These are phyloP conservation scores for Orthochromis indermauri DNA, from an alignment of 2,113 vertebrate species.

Conservation along the genomic window DNA sequence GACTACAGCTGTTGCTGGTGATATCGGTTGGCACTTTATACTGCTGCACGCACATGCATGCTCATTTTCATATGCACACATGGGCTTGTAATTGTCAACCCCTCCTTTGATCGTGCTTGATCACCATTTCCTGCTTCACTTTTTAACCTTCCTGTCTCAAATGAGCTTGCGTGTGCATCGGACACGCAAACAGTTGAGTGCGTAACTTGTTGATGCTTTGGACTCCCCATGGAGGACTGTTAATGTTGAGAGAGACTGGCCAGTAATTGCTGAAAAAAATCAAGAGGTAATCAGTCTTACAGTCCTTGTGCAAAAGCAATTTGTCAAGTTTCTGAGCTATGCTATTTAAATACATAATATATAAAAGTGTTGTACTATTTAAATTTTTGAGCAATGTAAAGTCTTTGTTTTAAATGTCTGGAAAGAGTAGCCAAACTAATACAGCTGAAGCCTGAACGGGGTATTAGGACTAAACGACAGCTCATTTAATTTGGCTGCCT, in stretches of 20 bases:
- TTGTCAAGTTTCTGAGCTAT: neutral
- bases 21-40: neutral
- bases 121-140: conserved; percentile 44
- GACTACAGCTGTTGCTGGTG: neutral
- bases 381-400: neutral
- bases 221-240: neutral
- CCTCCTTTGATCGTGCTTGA: conserved; percentile 13
- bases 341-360: neutral
- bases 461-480: neutral
- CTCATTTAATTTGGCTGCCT: neutral
- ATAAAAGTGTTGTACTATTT: neutral
- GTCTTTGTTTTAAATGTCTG: neutral
- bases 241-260: neutral
- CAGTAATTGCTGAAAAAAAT: neutral
- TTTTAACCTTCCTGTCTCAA: conserved; percentile 21
- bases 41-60: neutral
- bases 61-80: neutral
- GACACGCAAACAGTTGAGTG: neutral
- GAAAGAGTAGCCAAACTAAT: neutral
- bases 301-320: neutral
- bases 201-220: neutral
- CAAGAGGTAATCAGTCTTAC: neutral
- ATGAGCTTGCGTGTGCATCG: neutral
- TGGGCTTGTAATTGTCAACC: neutral
- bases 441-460: neutral